Evolutionary conservation across 92 coral and sea anemone species (phyloP).

Genomic region (Paragorgia papillata): DNA sequence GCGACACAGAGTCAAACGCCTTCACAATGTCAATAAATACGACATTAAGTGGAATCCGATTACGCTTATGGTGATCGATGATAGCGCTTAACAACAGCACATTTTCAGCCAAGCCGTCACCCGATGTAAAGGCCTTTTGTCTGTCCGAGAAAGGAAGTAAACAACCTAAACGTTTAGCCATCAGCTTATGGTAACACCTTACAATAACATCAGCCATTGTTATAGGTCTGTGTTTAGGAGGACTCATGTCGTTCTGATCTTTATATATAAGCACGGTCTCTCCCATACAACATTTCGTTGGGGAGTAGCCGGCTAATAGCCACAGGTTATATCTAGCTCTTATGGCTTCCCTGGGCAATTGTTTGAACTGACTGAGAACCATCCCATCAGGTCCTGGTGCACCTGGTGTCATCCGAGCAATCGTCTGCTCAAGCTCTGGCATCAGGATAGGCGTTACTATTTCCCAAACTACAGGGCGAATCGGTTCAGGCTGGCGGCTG

Average conservation of each 20-base stretch:
- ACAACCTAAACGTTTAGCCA: not conserved
- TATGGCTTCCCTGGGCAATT: not conserved
- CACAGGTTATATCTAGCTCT: constrained; percentile 8
- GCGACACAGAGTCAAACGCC: constrained; percentile 39
- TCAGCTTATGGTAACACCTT: constrained; percentile 22
- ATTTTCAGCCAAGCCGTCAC: constrained; percentile 29
- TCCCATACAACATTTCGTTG: not conserved
- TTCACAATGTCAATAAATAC: constrained; percentile 32
- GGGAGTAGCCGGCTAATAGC: constrained; percentile 29
- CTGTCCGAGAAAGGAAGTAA: not conserved
- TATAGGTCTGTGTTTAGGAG: constrained; percentile 29
- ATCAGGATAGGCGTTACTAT: not conserved
- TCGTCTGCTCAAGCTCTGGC: not conserved
- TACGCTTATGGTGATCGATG: not conserved
- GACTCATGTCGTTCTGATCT: not conserved
- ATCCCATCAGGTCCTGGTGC: constrained; percentile 39
- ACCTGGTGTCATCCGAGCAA: not conserved
- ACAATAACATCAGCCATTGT: constrained; percentile 14
- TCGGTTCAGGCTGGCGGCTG: not conserved
- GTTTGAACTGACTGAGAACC: not conserved
- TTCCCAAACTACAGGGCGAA: constrained; percentile 2
- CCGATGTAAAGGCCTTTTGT: constrained; percentile 24
- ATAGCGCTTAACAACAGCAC: not conserved
- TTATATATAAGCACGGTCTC: constrained; percentile 10
- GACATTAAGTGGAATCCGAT: not conserved